phyloP scores from a whole-genome alignment of 2,113 vertebrate genomes.

The Amphilophus citrinellus region DNA sequence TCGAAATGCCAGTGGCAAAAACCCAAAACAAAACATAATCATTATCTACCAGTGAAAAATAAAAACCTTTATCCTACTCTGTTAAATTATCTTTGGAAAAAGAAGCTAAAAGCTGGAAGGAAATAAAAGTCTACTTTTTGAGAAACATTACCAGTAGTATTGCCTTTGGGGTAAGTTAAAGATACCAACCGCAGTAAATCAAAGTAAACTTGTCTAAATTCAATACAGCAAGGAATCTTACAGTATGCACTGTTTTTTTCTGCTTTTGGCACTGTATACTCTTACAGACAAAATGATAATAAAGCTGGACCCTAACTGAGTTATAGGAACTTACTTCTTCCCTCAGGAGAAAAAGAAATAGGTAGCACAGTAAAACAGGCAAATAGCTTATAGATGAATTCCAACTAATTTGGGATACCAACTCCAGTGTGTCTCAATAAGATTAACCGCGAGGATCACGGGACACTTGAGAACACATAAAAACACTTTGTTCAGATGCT shows the following conservation, averaged over 20 bases:
- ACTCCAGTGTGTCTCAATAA: not conserved
- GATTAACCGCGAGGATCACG: not conserved
- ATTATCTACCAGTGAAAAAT: not conserved
- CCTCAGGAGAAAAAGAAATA: not conserved
- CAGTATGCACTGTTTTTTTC: not conserved
- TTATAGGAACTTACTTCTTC: not conserved
- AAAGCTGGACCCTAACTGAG: not conserved
- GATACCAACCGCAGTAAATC: not conserved
- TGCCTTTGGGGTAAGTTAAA: not conserved
- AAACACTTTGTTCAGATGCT: not conserved
- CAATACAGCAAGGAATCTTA: not conserved
- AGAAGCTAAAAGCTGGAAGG: not conserved
- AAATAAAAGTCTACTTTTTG: not conserved
- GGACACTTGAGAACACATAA: not conserved
- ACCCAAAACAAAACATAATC: not conserved
- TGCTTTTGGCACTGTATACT: not conserved
- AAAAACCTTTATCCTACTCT: not conserved
- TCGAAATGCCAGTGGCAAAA: not conserved
- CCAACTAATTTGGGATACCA: not conserved
- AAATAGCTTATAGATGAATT: not conserved
- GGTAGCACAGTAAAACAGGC: not conserved
- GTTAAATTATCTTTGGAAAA: not conserved
- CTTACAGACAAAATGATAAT: not conserved
- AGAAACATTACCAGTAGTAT: not conserved
- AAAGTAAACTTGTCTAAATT: not conserved